phyloP scores from a whole-genome alignment of 2,888 invertebrate species.

The Phyto melanocephala region DNA sequence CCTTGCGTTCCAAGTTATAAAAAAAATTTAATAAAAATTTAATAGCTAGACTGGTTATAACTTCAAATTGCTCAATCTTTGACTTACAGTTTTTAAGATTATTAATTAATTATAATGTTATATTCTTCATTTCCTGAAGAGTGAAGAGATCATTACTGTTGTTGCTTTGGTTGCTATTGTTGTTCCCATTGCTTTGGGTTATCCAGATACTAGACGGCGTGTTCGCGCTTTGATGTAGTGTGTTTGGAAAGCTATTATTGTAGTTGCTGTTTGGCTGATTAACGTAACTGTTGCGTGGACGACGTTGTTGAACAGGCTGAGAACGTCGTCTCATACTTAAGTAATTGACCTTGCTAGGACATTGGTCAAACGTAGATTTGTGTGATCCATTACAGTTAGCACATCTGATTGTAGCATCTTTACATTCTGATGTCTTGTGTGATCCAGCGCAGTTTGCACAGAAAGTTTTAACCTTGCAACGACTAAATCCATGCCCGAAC shows the following conservation, averaged over 20 bases:
- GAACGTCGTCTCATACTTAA: not conserved
- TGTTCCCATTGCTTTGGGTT: not conserved
- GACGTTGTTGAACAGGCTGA: not conserved
- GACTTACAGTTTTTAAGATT: slow-evolving; percentile 14
- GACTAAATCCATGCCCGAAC: not conserved
- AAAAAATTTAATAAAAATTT: slow-evolving; percentile 28
- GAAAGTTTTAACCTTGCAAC: slow-evolving; percentile 11
- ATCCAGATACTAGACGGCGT: not conserved
- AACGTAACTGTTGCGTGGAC: not conserved
- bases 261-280: not conserved
- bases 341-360: not conserved
- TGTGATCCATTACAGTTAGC: not conserved
- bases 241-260: slow-evolving; percentile 25
- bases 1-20: slow-evolving; percentile 5
- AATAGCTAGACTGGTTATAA: slow-evolving; percentile 18
- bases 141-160: not conserved
- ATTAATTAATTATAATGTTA: slow-evolving; percentile 10
- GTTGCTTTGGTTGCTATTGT: not conserved
- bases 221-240: not conserved
- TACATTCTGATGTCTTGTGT: not conserved
- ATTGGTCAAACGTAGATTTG: not conserved
- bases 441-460: not conserved
- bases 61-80: slow-evolving; percentile 27
- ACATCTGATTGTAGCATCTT: not conserved
- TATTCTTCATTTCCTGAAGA: not conserved